phyloP scores from a whole-genome alignment of 2,797 vertebrate species.

The Lagocephalus sceleratus region DNA sequence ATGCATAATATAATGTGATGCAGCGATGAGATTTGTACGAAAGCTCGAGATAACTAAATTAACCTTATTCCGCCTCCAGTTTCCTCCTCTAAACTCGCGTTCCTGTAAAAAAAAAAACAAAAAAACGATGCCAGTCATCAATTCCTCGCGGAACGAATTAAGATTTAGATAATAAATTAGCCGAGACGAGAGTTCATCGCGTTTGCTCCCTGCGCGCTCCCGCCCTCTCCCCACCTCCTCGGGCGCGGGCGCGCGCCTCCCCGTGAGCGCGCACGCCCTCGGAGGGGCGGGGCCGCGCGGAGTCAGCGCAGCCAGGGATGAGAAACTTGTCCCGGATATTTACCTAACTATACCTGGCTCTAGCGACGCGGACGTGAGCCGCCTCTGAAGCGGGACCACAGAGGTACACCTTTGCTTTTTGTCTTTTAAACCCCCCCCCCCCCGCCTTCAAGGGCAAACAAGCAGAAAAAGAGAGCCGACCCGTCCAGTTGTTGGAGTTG shows the following conservation, averaged over 20 bases:
- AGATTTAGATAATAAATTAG: no score
- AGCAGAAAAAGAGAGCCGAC: no score
- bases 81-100: no score
- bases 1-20: no score
- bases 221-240: no score
- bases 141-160: no score
- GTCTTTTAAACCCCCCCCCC: constrained; percentile 11
- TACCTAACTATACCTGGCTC: constrained; percentile 69
- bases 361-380: constrained; percentile 35
- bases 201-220: not conserved
- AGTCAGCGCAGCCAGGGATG: constrained; percentile 58
- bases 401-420: constrained; percentile 53
- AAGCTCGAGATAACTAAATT: no score
- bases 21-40: no score
- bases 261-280: constrained; percentile 50
- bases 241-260: constrained; percentile 14
- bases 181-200: not conserved
- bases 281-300: constrained; percentile 66
- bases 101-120: no score
- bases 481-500: constrained; percentile 29
- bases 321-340: constrained; percentile 75
- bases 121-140: no score
- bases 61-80: no score
- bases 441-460: no score
- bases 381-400: constrained; percentile 38